Base-by-base conservation (phyloP, 2,113 vertebrate species). In the Cygnus atratus region DNA sequence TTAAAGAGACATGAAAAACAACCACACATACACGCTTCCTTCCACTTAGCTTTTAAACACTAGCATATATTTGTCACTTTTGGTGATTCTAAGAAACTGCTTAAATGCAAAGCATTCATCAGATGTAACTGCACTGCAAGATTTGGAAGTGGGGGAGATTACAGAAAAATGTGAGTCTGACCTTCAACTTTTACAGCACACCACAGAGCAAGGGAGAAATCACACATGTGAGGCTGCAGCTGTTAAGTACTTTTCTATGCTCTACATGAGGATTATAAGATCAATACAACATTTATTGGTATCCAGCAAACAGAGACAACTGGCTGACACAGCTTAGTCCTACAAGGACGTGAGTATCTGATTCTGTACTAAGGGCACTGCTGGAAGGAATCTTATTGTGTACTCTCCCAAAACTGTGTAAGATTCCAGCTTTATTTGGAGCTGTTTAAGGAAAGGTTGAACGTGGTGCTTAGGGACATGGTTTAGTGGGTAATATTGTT, bases 1-100 rank as follows among this genome's bases (percentile, higher is more conserved):
- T 94, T 87, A 76, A 82, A 94, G 61, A 79, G 78, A 68, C 54
- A 18, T 18, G 35, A 85, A 54, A 95, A 91, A 84, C 10, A 90
- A 52, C 63, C 37, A 44, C 3, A n/a, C 20, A 43, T 3, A n/a
- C 17, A 16, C 8, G n/a, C 35, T 86, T 35, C n/a, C 10, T 90
- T 43, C 39, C 70, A n/a, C 77, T 46, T 46, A 24, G 84, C 58
- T 79, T 76, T 90, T 35, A 39, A 85, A 71, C 37, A 29, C 16
- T 17, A 19, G 26, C 10, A 10, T 12, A 2, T 26, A 10, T 67
- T 67, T 44, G 66, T 39, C 48, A 68, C 31, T 80, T 66, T 43
- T 46, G 75, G 55, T 50, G 74, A 21, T 2, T 54, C 4, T 9
- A 31, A 61, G 46, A 59, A 91, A 33, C 48, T 17, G n/a, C 44